Percentiles rank a stretch among this genome's conserved stretches.
Evolutionary conservation across 30 jellyfish, hydroid and myxozoan species (phyloP).

Genomic region (Rhopilema esculentum): DNA sequence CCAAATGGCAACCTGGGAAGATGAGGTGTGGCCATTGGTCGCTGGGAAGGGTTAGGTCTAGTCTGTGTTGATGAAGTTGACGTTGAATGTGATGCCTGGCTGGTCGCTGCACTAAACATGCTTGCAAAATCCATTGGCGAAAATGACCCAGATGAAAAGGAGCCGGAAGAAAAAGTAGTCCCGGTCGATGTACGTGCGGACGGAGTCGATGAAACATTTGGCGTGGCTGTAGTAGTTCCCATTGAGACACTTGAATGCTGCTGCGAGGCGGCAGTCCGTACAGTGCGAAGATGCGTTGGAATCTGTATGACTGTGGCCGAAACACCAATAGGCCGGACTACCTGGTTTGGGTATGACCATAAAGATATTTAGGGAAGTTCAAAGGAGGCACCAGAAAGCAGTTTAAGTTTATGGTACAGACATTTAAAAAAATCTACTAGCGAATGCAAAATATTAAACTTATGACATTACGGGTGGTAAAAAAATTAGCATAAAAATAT

Average conservation of each 20-base stretch:
- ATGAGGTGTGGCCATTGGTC: constrained; percentile 12
- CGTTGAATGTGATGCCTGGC: background rate
- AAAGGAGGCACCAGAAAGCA: too few species aligned
- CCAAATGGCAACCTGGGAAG: constrained; percentile 41
- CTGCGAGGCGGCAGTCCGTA: constrained; percentile 1
- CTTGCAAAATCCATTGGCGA: constrained; percentile 32
- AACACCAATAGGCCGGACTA: constrained; percentile 59
- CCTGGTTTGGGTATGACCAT: constrained; percentile 1
- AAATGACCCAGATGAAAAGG: constrained; percentile 11
- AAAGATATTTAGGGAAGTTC: background rate
- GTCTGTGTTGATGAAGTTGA: constrained; percentile 57
- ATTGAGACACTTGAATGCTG: constrained; percentile 13
- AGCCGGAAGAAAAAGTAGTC: constrained; percentile 11
- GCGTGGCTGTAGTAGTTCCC: constrained; percentile 6
- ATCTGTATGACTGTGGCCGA: constrained; percentile 90
- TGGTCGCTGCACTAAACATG: constrained; percentile 21
- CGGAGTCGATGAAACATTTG: background rate
- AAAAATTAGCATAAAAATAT: too few species aligned
- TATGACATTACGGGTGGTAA: too few species aligned
- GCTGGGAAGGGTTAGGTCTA: constrained; percentile 26
- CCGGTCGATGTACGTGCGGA: constrained; percentile 33
- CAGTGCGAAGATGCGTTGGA: constrained; percentile 56
- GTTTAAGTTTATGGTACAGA: too few species aligned
- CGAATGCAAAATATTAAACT: too few species aligned
- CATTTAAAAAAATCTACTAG: too few species aligned